Base-by-base conservation (phyloP, 2,888 invertebrate genomes). In the Emmelina monodactyla region DNA sequence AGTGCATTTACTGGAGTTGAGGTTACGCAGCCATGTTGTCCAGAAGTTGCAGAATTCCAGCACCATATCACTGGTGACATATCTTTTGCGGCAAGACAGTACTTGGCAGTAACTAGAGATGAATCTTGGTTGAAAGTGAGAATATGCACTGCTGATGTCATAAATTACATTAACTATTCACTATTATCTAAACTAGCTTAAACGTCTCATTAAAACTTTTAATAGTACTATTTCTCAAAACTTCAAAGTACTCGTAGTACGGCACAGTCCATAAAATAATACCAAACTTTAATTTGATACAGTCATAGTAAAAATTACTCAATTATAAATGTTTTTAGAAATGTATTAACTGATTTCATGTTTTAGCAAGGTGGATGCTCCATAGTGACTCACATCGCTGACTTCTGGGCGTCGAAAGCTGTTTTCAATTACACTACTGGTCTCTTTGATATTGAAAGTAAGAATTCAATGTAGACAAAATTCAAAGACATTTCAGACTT, bases 1-100 rank as follows among this genome's bases (percentile, higher is more conserved):
- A 85, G 84, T 40, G 85, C 84, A 1, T 84, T 66, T 49, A 85
- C 85, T 0, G 85, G 85, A 1, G 58, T 67, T 0, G 85, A 85
- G 45, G 82, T 81, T 15, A 84, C 83, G 1, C 82, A 85, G 53
- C 83, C 84, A 0, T 84, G 84, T 41, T 85, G 83, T 37, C 82
- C 82, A 0, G 73, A 82, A 32, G 71, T 85, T 2, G 82, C 84
- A 0, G 58, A 72, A 33, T 83, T 78, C 36, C 78, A 85, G 51
- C 82, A 84, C 35, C 85, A 85, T 51, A 76, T 85, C 30, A 80
- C 83, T 1, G 83, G 82, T 0, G 84, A 84, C 44, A 82, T 85
- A 33, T 62, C 80, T 1, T 83, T 82, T 45, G 85, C 84, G 1
- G 62, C 65, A 1, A 49, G 81, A 2, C 80, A 80, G 49, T 81